A percentile compares a stretch with the other conserved stretches of the same genome.
These are phyloP conservation scores for Galago senegalensis DNA, from an alignment of 2,797 vertebrate genomes.

Conservation along the genomic window DNA sequence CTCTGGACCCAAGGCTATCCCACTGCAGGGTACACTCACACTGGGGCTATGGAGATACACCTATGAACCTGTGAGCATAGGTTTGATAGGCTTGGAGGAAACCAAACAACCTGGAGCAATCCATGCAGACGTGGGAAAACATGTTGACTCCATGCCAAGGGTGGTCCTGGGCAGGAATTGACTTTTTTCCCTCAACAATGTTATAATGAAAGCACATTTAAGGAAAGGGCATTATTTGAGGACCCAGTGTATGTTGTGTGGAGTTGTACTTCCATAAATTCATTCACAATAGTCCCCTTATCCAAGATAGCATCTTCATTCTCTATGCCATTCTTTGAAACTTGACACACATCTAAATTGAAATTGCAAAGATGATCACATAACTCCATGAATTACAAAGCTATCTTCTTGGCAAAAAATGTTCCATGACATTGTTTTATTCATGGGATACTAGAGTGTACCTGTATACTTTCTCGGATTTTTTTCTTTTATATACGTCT, in stretches of 20 bases:
- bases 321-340: neutral
- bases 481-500: neutral
- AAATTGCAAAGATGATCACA: neutral
- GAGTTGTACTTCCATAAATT: neutral
- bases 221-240: neutral
- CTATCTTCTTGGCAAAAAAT: neutral
- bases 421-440: neutral
- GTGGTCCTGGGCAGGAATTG: neutral
- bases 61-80: neutral
- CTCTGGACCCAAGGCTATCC: neutral
- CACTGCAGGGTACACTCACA: neutral
- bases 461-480: neutral
- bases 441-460: neutral
- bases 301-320: rapidly evolving
- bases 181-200: neutral
- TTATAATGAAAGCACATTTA: neutral
- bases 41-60: neutral
- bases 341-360: neutral
- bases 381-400: neutral
- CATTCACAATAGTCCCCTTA: neutral
- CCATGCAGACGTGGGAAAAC: neutral
- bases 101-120: neutral
- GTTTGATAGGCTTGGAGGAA: neutral
- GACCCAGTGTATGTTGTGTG: too few species aligned
- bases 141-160: neutral